Base-by-base conservation (phyloP, 2,888 invertebrate genomes). In the Phorcus lineatus region DNA sequence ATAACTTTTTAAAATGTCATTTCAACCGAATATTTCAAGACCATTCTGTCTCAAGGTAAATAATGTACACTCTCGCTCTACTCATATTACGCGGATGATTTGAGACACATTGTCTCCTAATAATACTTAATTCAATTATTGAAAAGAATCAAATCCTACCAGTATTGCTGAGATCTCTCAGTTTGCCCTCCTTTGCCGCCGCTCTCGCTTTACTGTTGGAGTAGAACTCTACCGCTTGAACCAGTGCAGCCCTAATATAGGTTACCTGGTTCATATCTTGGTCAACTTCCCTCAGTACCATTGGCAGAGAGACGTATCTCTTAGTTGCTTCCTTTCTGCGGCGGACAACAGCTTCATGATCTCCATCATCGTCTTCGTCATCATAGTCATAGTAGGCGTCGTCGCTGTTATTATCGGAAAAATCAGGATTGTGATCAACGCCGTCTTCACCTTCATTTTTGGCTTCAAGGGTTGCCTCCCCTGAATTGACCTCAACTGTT, bases 161-260 rank as follows among this genome's bases (percentile, higher is more conserved):
- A 66, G 40, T 54, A 40, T 79, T 76, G 70, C 81, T 74, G 47
- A 86, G 81, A 75, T 88, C 87, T 11, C 82, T 11, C 53, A 87
- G 81, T 53, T 83, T 62, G 17, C 84, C 84, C 9, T 47, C 79
- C 2, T 75, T 70, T 17, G 83, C 82, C 11, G 85, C 87, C 11
- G 82, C 77, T 67, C 86, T 84, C 17, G 87, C 87, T 17, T 75
- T 77, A 62, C 84, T 85, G 79, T 87, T 88, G 66, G 82, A 84
- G 79, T 85, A 82, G 81, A 79, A 85, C 19, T 67, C 67, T 17
- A 87, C 79, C 2, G 85, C 83, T 76, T 88, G 88, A 76, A 86
- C 85, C 53, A 87, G 57, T 80, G 87, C 81, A 6, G 85, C 84
- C 22, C 87, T 74, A 3, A 80, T 54, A 31, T 82, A 70, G 62